These are phyloP conservation scores for Acleris sparsana DNA, from an alignment of 2,888 invertebrate species.

Conservation along the genomic window DNA sequence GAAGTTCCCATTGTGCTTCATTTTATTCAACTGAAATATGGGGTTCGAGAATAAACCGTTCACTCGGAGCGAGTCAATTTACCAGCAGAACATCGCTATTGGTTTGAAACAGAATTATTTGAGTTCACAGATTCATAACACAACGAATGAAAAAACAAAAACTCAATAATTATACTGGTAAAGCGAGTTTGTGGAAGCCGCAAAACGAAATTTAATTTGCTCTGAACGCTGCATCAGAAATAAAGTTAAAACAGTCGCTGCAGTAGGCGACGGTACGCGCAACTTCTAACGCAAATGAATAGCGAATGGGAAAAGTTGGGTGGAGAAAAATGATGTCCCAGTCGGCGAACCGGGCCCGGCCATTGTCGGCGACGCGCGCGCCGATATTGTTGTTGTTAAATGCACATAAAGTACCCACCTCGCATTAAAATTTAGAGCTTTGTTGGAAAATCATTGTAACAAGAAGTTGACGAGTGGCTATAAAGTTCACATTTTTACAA, in stretches of 20 bases:
- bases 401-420: slow-evolving; percentile 59
- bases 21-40: slow-evolving; percentile 24
- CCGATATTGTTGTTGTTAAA: slow-evolving; percentile 75
- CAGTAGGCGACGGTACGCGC: slow-evolving; percentile 74
- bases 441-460: slow-evolving; percentile 29
- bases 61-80: not conserved
- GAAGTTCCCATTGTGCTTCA: slow-evolving; percentile 29
- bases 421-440: slow-evolving; percentile 33
- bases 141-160: slow-evolving; percentile 60
- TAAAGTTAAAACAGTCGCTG: slow-evolving; percentile 83
- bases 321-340: slow-evolving; percentile 82
- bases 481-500: slow-evolving; percentile 27
- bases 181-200: slow-evolving; percentile 80
- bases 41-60: slow-evolving; percentile 21
- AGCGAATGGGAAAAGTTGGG: slow-evolving; percentile 82
- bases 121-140: slow-evolving; percentile 62
- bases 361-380: slow-evolving; percentile 64
- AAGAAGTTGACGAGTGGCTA: slow-evolving; percentile 19
- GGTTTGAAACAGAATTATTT: slow-evolving; percentile 59
- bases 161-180: slow-evolving; percentile 75
- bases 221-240: slow-evolving; percentile 83
- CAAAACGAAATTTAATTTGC: slow-evolving; percentile 84
- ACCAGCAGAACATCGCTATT: slow-evolving; percentile 41
- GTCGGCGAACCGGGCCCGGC: slow-evolving; percentile 57
- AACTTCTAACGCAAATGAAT: slow-evolving; percentile 84